phyloP scores from a whole-genome alignment of 2,113 vertebrate species.

The Agapornis roseicollis region DNA sequence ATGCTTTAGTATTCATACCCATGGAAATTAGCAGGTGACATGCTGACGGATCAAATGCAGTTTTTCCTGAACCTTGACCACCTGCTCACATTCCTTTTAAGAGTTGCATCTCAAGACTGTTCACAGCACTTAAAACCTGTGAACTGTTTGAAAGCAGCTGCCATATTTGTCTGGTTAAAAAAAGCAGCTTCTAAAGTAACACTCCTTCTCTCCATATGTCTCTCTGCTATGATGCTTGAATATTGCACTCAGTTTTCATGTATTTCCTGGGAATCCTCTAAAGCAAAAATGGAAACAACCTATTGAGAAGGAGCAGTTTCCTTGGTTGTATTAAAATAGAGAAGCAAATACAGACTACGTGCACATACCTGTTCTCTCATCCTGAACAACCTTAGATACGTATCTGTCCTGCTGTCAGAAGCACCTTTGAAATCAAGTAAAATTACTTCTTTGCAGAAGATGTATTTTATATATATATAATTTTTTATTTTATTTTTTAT shows the following conservation, averaged over 20 bases:
- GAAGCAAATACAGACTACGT: background rate
- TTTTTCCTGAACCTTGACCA: background rate
- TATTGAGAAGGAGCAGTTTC: background rate
- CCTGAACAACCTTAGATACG: background rate
- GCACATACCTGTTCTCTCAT: background rate
- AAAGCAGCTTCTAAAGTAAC: slow-evolving; percentile 1
- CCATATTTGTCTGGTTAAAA: background rate
- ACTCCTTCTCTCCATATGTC: slow-evolving; percentile 36
- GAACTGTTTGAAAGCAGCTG: slow-evolving; percentile 21
- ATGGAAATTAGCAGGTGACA: background rate
- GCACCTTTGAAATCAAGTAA: background rate
- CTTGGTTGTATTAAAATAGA: background rate
- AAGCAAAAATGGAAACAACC: background rate
- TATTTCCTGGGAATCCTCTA: slow-evolving; percentile 40
- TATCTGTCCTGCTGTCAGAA: background rate
- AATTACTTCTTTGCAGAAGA: background rate
- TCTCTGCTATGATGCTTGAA: background rate
- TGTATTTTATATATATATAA: background rate
- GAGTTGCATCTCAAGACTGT: background rate
- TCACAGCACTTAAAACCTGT: background rate
- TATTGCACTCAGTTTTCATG: background rate
- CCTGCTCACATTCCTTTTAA: background rate
- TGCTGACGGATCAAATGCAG: background rate
- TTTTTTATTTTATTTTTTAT: too few relatives aligned
- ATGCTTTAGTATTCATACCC: background rate